Base-by-base conservation (phyloP, 2,888 invertebrate species). In the Rosalia funebris region DNA sequence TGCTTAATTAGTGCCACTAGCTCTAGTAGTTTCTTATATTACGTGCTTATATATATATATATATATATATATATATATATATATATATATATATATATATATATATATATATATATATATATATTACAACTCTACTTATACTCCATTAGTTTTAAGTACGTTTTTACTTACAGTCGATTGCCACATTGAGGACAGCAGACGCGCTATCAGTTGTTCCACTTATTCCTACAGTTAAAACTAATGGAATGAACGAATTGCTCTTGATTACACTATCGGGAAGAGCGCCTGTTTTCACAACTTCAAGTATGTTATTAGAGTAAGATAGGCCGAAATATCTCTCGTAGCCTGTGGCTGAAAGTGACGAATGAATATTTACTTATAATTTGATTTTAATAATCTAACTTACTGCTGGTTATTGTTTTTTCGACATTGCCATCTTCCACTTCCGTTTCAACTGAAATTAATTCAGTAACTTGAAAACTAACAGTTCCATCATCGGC, bases 141-240 rank as follows among this genome's bases (percentile, higher is more conserved):
- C n/a, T n/a, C n/a, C n/a, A n/a, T n/a, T n/a, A n/a, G n/a, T n/a
- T n/a, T n/a, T n/a, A n/a, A n/a, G n/a, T n/a, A n/a, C n/a, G n/a
- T 36, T 17, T 16, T 10, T 47, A 58, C 58, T 58, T 55, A 62
- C 62, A 48, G n/a, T 54, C 41, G 12, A 58, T 12, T 45, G 31
- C 11, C 1, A 62, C 50, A 16, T 60, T 62, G 19, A 66, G n/a
- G 34, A 66, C 64, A 25, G 63, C 56, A 17, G 57, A 37, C 1
- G 63, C 20, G 16, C 45, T 53, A 11, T 62, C 60, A n/a, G 52
- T 31, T 17, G 62, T 59, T 19, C 17, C 57, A 34, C 5, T 31
- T 14, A 64, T 53, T 14, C 54, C 57, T 12, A 62, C 64, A n/a
- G 55, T 56, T 7, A 68, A 32, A 57, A 62, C 55, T 54, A 68